These are phyloP conservation scores for crab-eating macaque (Macaca fascicularis) DNA, from an alignment of 2,113 vertebrate genomes.

Conservation along the genomic window DNA sequence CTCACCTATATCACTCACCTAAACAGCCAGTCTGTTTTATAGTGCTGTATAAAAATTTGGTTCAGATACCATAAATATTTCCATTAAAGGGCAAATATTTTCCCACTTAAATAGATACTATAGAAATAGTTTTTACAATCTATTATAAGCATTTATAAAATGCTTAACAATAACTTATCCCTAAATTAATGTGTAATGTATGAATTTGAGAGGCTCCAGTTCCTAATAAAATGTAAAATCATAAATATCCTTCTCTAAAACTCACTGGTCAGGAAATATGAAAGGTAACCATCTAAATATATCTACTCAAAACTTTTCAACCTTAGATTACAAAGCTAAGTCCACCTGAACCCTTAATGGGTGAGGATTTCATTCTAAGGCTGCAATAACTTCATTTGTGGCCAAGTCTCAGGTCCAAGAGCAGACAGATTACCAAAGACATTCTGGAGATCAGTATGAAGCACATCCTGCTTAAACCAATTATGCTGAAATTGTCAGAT, in stretches of 20 bases:
- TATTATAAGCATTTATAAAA: slow-evolving; percentile 5
- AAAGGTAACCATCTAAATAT: slow-evolving; percentile 74
- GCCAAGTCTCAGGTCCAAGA: slow-evolving; percentile 84
- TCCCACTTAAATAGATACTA: slow-evolving; percentile 16
- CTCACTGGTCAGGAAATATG: slow-evolving; percentile 51
- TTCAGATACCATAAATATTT: neutral
- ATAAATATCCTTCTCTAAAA: slow-evolving; percentile 42
- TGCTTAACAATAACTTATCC: neutral
- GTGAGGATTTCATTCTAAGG: slow-evolving; percentile 89
- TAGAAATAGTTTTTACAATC: neutral
- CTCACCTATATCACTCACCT: neutral
- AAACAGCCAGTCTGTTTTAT: neutral
- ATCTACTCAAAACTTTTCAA: slow-evolving; percentile 89
- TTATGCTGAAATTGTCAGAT: slow-evolving; percentile 83
- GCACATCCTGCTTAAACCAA: slow-evolving; percentile 84
- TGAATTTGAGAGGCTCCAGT: slow-evolving; percentile 30
- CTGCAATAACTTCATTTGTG: slow-evolving; percentile 83
- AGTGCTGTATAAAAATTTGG: neutral
- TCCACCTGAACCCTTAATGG: slow-evolving; percentile 88
- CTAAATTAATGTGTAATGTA: neutral
- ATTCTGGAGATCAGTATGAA: slow-evolving; percentile 77
- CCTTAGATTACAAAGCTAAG: slow-evolving; percentile 92
- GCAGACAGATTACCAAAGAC: slow-evolving; percentile 87
- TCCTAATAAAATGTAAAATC: slow-evolving; percentile 54
- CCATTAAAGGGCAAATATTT: neutral